A percentile compares a stretch with the other conserved stretches of the same genome.
Conservation (phyloP, 2,888 invertebrate genomes). For the Dioctria linearis region DNA sequence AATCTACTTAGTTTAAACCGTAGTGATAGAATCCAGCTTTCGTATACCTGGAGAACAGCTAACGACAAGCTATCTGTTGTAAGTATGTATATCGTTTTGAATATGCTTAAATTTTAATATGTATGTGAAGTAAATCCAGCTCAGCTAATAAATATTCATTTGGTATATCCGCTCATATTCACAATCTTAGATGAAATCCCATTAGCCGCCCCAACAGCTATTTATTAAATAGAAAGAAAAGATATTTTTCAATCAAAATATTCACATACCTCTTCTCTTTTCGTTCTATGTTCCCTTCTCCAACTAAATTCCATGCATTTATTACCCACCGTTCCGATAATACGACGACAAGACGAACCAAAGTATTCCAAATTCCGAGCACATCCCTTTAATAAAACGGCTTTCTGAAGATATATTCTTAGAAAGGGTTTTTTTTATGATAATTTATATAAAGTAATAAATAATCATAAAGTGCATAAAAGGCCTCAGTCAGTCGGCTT, state of each 20-base stretch:
- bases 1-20: too few relatives aligned
- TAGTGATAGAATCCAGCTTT: too few relatives aligned
- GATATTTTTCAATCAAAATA: constrained; percentile 53
- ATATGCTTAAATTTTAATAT: too few relatives aligned
- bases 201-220: constrained; percentile 6
- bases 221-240: constrained; percentile 42
- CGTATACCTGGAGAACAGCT: too few relatives aligned
- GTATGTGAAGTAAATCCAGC: constrained; percentile 12
- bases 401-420: constrained; percentile 31
- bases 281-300: neutral
- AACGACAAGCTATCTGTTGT: too few relatives aligned
- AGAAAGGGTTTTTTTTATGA: constrained; percentile 54
- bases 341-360: constrained; percentile 23
- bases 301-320: constrained; percentile 18
- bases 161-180: constrained; percentile 14
- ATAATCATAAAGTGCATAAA: constrained; percentile 54
- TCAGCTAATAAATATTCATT: constrained; percentile 49
- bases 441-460: constrained; percentile 55
- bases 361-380: constrained; percentile 43
- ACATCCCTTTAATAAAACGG: constrained; percentile 49
- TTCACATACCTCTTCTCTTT: constrained; percentile 39
- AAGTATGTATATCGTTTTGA: too few relatives aligned
- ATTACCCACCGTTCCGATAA: constrained; percentile 21
- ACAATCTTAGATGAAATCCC: neutral
- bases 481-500: neutral